Evolutionary conservation across 2,113 vertebrate genomes (phyloP), one percentile per base, ranked within the genome.

Genomic region (Salvator merianae): DNA sequence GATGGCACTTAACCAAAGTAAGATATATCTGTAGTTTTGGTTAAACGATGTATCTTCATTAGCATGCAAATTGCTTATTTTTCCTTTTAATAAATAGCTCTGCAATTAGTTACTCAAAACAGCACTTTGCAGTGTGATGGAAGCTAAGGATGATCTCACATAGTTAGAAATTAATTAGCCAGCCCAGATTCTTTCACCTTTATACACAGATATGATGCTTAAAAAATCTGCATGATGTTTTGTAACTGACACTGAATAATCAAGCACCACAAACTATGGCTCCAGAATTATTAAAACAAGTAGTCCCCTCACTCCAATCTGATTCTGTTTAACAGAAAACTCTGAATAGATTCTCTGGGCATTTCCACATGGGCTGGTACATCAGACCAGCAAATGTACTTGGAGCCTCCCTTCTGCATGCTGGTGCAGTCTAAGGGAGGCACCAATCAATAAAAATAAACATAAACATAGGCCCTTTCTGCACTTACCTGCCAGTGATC

Each of bases 41-140:
- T 50, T 81, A 16, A n/a, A 55, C 24, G 47, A 70, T 36, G 47
- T 12, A 43, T 81, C 66, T 32, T 62, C 69, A 82, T 62, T 73
- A 73, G 66, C 62, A 82, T 73, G 53, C 22, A 82, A 62, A 82
- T 73, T 73, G 34, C 53, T 82, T 36, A 53, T 82, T 82, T 82
- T 82, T 28, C 72, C 28, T 62, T 73, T 62, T 82, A 82, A 82
- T 82, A 73, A 82, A 82, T 38, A 28, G 16, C 28, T 62, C 8
- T 73, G 72, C 36, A 62, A 72, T 82, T 82, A 82, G 53, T 72
- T 80, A 80, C 79, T 80, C 80, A 82, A 72, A 73, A 73, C 53
- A 82, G 34, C 20, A 73, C 53, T 36, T 73, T 72, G 34, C 26
- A 40, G 26, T 40, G 13, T 73, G 80, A 36, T 53, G n/a, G 50